Percentiles rank a stretch among this genome's conserved stretches.
Conservation (phyloP, 2,113 vertebrate genomes). For the Natator depressus region DNA sequence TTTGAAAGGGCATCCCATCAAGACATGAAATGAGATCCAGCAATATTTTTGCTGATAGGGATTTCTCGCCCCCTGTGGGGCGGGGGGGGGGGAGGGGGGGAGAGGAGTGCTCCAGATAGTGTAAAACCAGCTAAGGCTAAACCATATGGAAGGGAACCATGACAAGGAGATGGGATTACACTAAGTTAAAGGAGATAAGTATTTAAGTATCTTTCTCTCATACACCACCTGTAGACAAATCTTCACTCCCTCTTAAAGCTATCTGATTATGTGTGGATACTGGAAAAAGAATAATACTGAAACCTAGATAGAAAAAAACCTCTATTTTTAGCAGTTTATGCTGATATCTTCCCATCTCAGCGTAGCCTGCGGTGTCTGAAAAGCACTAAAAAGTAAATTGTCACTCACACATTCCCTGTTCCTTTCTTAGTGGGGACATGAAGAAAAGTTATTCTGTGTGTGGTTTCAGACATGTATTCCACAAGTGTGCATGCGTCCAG, state of each 20-base stretch:
- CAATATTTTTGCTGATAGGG: background rate
- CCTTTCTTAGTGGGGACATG: rapidly evolving
- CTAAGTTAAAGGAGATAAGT: background rate
- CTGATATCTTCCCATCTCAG: background rate
- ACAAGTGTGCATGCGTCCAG: background rate
- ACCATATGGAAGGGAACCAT: background rate
- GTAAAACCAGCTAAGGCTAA: background rate
- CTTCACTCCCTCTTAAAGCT: background rate
- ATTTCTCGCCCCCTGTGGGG: too few species aligned
- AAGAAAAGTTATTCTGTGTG: background rate
- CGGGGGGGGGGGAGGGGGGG: too few species aligned
- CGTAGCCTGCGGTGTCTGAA: background rate
- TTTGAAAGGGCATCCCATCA: background rate
- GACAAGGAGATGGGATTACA: background rate
- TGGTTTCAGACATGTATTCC: background rate
- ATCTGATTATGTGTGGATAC: background rate
- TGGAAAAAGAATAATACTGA: background rate
- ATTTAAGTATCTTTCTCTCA: background rate
- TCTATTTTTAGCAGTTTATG: background rate
- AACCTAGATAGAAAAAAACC: background rate
- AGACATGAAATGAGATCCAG: background rate
- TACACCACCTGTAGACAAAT: background rate
- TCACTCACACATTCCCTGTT: background rate
- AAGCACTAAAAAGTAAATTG: background rate
- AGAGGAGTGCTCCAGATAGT: background rate